Conservation (phyloP, 2,888 invertebrate genomes). For the Caenorhabditis sp. region DNA sequence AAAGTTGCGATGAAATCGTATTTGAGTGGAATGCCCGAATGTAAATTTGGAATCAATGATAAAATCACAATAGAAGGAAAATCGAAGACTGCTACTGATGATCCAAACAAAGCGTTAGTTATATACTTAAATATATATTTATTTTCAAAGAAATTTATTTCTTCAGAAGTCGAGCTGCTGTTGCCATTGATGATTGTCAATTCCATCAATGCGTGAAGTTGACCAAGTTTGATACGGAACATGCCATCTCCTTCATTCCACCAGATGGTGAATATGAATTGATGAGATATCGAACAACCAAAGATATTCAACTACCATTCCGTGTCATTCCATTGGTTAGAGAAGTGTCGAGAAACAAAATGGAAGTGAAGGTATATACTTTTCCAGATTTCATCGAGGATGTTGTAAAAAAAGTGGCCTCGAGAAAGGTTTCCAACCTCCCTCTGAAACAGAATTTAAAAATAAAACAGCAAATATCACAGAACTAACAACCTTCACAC, state of each 20-base stretch:
- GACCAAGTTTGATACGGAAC: constrained; percentile 99
- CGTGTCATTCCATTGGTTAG: constrained; percentile 97
- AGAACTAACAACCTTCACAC: no score
- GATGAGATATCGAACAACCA: constrained; percentile 98
- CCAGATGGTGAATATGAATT: constrained; percentile 99
- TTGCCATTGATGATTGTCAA: constrained; percentile 99
- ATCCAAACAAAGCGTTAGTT: constrained; percentile 78
- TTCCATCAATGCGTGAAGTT: constrained; percentile 99
- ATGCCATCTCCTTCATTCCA: constrained; percentile 99
- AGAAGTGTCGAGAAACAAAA: constrained; percentile 96
- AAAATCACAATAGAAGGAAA: constrained; percentile 94
- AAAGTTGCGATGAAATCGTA: constrained; percentile 99
- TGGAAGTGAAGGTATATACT: constrained; percentile 86
- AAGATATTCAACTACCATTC: constrained; percentile 98
- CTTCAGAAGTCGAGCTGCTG: constrained; percentile 83
- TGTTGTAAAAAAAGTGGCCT: no score
- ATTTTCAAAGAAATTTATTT: not conserved
- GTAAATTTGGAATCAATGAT: constrained; percentile 98
- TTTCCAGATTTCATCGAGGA: no score
- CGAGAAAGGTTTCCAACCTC: no score
- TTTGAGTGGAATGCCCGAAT: constrained; percentile 99
- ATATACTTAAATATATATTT: not conserved
- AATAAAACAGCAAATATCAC: no score
- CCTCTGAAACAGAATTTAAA: no score
- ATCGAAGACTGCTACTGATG: constrained; percentile 77